These are phyloP conservation scores for Archivesica marissinica DNA, from an alignment of 1,140 invertebrate genomes.

Conservation along the genomic window DNA sequence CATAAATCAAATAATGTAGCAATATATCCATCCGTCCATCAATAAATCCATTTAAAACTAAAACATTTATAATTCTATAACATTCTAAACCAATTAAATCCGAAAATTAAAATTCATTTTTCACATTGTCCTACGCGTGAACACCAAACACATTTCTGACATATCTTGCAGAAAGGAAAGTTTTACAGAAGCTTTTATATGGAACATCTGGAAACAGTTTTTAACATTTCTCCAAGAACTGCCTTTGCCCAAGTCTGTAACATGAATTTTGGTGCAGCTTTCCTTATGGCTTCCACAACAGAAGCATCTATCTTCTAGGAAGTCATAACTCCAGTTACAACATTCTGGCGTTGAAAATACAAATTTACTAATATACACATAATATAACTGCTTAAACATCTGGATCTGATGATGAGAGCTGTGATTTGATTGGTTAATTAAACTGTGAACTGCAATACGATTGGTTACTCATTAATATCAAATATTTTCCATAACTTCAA, in stretches of 20 bases:
- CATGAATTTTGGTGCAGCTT: conserved; percentile 34
- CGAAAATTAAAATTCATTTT: no score
- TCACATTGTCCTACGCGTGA: not conserved
- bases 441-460: conserved; percentile 22
- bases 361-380: conserved; percentile 24
- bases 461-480: conserved; percentile 50
- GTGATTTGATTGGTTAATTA: conserved; percentile 56
- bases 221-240: conserved; percentile 17
- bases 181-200: conserved; percentile 16
- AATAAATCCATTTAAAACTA: no score
- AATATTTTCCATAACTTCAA: conserved; percentile 49
- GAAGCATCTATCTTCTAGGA: not conserved
- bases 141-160: not conserved
- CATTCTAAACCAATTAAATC: no score
- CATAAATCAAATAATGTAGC: no score
- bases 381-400: conserved; percentile 46
- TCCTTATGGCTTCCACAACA: no score
- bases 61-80: no score
- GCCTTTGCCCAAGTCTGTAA: not conserved
- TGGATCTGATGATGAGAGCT: conserved; percentile 44
- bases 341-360: not conserved
- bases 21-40: no score
- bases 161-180: not conserved
- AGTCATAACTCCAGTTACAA: not conserved
- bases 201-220: conserved; percentile 28